phyloP scores from a whole-genome alignment of 1,140 invertebrate species.

The Leptinotarsa lineolata region DNA sequence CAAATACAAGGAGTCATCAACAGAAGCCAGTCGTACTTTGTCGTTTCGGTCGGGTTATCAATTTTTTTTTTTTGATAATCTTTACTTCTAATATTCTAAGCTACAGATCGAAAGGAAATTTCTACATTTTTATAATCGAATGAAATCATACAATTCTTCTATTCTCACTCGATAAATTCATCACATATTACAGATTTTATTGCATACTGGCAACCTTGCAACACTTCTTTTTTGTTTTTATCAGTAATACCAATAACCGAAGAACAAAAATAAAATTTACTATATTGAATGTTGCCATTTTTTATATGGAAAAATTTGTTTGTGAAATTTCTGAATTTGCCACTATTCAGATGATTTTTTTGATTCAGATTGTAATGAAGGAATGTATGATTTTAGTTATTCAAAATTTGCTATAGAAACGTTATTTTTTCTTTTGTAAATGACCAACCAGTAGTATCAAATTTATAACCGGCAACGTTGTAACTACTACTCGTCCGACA shows the following conservation, averaged over 20 bases:
- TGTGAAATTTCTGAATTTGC: neutral
- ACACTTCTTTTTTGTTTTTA: too few relatives aligned
- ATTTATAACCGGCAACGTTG: conserved; percentile 33
- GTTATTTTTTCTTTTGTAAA: neutral
- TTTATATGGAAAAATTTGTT: neutral
- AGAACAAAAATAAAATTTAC: neutral
- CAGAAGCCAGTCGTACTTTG: too few relatives aligned
- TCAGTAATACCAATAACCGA: neutral
- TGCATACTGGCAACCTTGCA: too few relatives aligned
- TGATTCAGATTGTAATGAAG: neutral
- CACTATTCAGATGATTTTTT: neutral
- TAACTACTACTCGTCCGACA: conserved; percentile 39
- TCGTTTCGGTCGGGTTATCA: too few relatives aligned
- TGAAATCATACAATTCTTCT: too few relatives aligned
- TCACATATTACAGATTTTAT: too few relatives aligned
- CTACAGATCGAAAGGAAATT: too few relatives aligned
- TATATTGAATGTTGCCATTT: conserved; percentile 8
- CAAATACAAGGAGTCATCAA: too few relatives aligned
- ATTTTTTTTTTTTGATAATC: too few relatives aligned
- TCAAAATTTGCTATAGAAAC: neutral
- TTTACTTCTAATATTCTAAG: too few relatives aligned
- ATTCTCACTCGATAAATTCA: too few relatives aligned
- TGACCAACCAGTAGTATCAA: conserved; percentile 3
- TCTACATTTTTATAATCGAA: too few relatives aligned
- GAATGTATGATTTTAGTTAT: neutral